Percentiles rank a stretch among this genome's conserved stretches.
phyloP scores from a whole-genome alignment of 2,797 vertebrate genomes.

The Sitta carolinensis region DNA sequence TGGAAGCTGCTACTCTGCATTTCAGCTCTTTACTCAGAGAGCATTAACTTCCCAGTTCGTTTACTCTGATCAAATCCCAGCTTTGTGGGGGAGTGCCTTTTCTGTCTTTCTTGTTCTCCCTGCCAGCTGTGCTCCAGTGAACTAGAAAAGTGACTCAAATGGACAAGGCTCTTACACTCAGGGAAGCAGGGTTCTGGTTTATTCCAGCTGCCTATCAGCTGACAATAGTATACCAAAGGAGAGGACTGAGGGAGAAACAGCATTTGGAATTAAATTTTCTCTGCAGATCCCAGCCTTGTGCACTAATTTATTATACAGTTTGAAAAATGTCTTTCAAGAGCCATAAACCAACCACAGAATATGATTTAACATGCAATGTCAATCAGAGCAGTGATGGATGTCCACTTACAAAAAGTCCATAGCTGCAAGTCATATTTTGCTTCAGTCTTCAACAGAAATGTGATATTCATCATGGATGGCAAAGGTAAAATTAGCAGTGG shows the following conservation, averaged over 20 bases:
- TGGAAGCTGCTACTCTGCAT: not conserved
- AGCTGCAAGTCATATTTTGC: not conserved
- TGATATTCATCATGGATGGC: not conserved
- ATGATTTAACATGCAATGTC: not conserved
- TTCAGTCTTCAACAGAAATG: not conserved
- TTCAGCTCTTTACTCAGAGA: not conserved
- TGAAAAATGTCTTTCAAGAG: conserved; percentile 3
- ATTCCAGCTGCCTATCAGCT: conserved; percentile 20
- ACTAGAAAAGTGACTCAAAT: conserved; percentile 29
- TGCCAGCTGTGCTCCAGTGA: conserved; percentile 49
- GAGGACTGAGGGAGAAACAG: not conserved
- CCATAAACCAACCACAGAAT: not conserved
- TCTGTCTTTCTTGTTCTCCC: conserved; percentile 6
- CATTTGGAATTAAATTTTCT: not conserved
- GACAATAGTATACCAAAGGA: not conserved
- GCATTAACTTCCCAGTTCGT: not conserved
- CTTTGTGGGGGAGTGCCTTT: not conserved
- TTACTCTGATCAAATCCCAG: not conserved
- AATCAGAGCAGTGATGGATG: not conserved
- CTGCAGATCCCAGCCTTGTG: not conserved
- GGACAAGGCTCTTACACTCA: conserved; percentile 11
- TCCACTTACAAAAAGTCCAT: not conserved
- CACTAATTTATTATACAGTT: not conserved
- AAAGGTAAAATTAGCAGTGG: not conserved
- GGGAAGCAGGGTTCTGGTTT: not conserved